Evolutionary conservation across 2,888 invertebrate species (phyloP).

Genomic region (Drosophila recens): DNA sequence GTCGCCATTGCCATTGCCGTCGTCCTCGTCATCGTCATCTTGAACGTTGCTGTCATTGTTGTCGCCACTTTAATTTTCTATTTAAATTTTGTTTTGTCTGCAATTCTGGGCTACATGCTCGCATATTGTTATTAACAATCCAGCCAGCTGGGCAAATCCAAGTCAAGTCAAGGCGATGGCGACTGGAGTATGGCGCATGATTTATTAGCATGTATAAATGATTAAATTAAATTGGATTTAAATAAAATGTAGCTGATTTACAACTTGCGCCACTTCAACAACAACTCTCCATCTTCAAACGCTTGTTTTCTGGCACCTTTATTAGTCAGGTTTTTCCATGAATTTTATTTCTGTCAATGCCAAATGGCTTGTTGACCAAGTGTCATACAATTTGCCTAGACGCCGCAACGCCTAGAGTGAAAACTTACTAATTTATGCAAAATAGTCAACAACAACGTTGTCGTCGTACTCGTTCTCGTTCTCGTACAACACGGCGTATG

Average conservation of each 20-base stretch:
- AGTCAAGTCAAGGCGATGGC: constrained; percentile 16
- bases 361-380: constrained; percentile 34
- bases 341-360: constrained; percentile 52
- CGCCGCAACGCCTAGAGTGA: constrained; percentile 29
- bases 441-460: constrained; percentile 50
- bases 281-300: neutral
- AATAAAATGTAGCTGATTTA: constrained; percentile 50
- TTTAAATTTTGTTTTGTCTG: constrained; percentile 77
- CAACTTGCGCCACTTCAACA: constrained; percentile 38
- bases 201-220: constrained; percentile 79
- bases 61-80: constrained; percentile 68
- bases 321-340: constrained; percentile 36
- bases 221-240: constrained; percentile 82
- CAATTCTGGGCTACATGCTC: constrained; percentile 50
- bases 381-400: constrained; percentile 27
- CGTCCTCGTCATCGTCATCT: constrained; percentile 14
- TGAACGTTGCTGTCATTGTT: constrained; percentile 33
- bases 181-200: constrained; percentile 58
- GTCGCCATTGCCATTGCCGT: constrained; percentile 20
- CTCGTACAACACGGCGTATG: constrained; percentile 66
- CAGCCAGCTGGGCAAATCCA: constrained; percentile 33
- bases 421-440: constrained; percentile 79
- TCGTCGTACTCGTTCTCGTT: constrained; percentile 15
- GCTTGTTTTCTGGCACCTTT: constrained; percentile 37
- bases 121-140: constrained; percentile 72